Conservation (phyloP, 1,140 invertebrate species). For the Brachionus rotundiformis region DNA sequence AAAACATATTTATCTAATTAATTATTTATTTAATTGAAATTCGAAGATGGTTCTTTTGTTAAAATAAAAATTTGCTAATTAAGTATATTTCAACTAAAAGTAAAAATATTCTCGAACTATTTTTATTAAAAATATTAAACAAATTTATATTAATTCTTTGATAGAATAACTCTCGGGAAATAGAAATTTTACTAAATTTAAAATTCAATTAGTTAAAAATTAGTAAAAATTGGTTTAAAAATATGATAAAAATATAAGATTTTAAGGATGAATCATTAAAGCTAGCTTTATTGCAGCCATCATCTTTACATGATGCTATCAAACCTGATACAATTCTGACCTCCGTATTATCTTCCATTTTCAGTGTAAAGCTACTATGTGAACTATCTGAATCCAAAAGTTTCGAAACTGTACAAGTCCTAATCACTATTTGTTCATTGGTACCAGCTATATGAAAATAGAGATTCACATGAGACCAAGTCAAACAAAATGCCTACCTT, state of each 20-base stretch:
- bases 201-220: not conserved
- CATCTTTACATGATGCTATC: slow-evolving; percentile 51
- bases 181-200: not conserved
- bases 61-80: too few species aligned
- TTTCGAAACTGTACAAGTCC: slow-evolving; percentile 46
- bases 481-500: not conserved
- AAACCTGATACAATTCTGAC: slow-evolving; percentile 39
- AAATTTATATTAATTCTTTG: too few species aligned
- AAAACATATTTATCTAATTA: too few species aligned
- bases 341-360: slow-evolving; percentile 36
- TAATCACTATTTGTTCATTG: slow-evolving; percentile 45
- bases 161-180: not conserved
- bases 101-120: too few species aligned
- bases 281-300: slow-evolving; percentile 43
- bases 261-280: not conserved
- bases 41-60: too few species aligned
- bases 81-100: too few species aligned
- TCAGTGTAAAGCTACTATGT: slow-evolving; percentile 39
- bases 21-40: too few species aligned
- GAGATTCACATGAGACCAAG: not conserved
- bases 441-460: not conserved
- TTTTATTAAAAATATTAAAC: too few species aligned
- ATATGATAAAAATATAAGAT: not conserved
- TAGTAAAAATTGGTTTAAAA: not conserved
- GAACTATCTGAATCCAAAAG: slow-evolving; percentile 49